These are phyloP conservation scores for Rhizomys pruinosus DNA, from an alignment of 2,113 vertebrate species.

Conservation along the genomic window DNA sequence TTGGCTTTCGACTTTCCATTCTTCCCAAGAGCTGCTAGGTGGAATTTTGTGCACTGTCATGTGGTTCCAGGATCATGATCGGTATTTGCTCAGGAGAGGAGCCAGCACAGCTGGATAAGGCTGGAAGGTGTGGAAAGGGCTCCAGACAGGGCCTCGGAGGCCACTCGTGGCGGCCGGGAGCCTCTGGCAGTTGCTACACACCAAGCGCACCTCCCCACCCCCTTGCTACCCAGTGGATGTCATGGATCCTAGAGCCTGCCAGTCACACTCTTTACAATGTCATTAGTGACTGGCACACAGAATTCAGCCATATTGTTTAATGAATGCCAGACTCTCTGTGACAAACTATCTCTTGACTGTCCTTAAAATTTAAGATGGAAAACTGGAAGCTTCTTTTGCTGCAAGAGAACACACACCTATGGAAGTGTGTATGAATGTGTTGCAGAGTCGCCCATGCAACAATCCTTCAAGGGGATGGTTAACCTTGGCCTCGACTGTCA, in stretches of 20 bases:
- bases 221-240: not conserved
- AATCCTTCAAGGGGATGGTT: not conserved
- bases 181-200: not conserved
- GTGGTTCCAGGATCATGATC: not conserved
- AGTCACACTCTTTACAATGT: not conserved
- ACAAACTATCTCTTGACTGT: not conserved
- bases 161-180: not conserved
- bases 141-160: not conserved
- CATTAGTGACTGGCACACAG: not conserved
- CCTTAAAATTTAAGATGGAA: not conserved
- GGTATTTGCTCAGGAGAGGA: slow-evolving; percentile 8
- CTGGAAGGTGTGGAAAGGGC: not conserved
- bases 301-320: not conserved
- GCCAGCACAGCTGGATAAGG: not conserved
- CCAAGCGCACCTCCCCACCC: not conserved
- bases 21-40: slow-evolving; percentile 32
- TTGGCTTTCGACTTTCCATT: slow-evolving; percentile 40
- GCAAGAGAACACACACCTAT: too few species aligned
- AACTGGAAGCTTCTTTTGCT: not conserved
- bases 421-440: too few species aligned
- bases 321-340: not conserved
- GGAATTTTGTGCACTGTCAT: slow-evolving; percentile 6
- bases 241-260: not conserved
- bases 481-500: not conserved
- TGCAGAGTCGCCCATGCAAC: too few species aligned